Evolutionary conservation across 2,888 invertebrate genomes (phyloP).

Genomic region (Latheticus oryzae): DNA sequence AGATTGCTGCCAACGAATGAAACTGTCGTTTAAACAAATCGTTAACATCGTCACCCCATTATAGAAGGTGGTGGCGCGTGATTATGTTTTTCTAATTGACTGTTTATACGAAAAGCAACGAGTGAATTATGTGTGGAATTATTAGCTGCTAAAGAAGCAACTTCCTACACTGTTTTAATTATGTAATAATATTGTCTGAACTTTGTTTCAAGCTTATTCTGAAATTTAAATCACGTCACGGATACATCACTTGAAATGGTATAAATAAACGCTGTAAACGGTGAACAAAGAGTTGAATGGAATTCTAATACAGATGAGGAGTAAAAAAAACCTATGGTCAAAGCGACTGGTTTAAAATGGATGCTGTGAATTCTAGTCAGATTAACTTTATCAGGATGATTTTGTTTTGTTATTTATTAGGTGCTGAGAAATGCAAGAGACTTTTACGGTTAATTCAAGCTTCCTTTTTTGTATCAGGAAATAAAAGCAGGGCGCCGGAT

Average conservation of each 20-base stretch:
- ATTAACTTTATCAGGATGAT: slow-evolving; percentile 20
- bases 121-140: too few species aligned
- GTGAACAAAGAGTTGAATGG: background rate
- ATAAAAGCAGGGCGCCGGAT: slow-evolving; percentile 19
- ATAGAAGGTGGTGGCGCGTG: slow-evolving; percentile 2
- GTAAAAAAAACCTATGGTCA: slow-evolving; percentile 5
- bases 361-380: slow-evolving; percentile 9
- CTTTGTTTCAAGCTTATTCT: too few species aligned
- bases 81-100: slow-evolving; percentile 3
- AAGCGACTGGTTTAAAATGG: slow-evolving; percentile 13
- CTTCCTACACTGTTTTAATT: too few species aligned
- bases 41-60: slow-evolving; percentile 25
- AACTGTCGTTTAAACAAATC: slow-evolving; percentile 31
- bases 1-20: slow-evolving; percentile 20
- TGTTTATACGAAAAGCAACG: too few species aligned
- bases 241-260: too few species aligned
- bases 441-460: slow-evolving; percentile 15
- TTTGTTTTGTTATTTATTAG: slow-evolving; percentile 20
- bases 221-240: too few species aligned
- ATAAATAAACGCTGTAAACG: background rate
- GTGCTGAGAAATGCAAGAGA: slow-evolving; percentile 13
- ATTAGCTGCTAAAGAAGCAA: too few species aligned
- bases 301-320: slow-evolving; percentile 8
- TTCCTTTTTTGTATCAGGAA: slow-evolving; percentile 17
- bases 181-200: too few species aligned